Percentiles rank a stretch among this genome's conserved stretches.
Evolutionary conservation across 2,113 vertebrate genomes (phyloP).

Genomic region (Paralichthys olivaceus): DNA sequence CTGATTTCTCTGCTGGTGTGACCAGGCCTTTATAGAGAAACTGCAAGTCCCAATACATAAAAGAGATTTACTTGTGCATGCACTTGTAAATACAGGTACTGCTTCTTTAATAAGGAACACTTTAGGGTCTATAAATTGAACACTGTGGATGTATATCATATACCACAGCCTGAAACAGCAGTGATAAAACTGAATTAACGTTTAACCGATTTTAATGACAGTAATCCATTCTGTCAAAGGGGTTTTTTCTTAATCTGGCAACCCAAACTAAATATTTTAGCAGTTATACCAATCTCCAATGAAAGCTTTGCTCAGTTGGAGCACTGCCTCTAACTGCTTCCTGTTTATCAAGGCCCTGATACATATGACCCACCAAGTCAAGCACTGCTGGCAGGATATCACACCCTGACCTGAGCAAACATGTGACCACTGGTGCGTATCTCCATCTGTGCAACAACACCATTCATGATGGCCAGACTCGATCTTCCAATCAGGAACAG

Average conservation of each 20-base stretch:
- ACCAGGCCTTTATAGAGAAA: neutral
- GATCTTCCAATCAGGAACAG: conserved; percentile 73
- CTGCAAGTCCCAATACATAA: neutral
- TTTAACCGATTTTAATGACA: no score
- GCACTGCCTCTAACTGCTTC: neutral
- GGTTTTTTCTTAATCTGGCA: neutral
- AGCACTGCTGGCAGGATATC: conserved; percentile 14
- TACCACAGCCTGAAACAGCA: no score
- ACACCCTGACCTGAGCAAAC: conserved; percentile 39
- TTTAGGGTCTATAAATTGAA: neutral
- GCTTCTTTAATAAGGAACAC: no score
- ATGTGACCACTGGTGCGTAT: conserved; percentile 44
- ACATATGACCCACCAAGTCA: conserved; percentile 16
- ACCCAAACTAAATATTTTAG: neutral
- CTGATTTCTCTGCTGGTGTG: neutral
- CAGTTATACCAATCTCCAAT: neutral
- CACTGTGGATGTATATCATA: no score
- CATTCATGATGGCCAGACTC: conserved; percentile 63
- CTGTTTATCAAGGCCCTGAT: conserved; percentile 9
- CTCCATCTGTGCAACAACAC: conserved; percentile 55
- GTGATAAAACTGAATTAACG: no score
- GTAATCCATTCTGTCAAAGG: neutral
- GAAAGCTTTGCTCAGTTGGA: neutral
- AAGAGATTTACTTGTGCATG: neutral
- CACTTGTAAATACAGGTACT: neutral